Conservation (phyloP, 2,113 vertebrate genomes). For the Sylvicapra grimmia region DNA sequence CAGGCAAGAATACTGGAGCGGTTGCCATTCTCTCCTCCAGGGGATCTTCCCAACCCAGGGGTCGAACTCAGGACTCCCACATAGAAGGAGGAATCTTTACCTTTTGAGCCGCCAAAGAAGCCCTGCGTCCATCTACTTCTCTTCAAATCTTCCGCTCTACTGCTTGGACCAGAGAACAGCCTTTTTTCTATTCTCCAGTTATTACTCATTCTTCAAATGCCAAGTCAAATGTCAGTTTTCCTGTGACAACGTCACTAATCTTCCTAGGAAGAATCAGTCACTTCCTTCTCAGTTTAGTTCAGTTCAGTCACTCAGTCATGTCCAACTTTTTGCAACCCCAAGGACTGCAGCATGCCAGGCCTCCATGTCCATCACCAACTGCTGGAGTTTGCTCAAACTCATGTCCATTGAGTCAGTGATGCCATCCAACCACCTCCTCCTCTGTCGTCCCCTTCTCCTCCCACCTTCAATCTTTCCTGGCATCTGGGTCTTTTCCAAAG, state of each 20-base stretch:
- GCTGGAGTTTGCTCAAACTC: not conserved
- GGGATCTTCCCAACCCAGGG: not conserved
- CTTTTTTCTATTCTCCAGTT: not conserved
- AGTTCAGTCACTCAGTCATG: accelerated
- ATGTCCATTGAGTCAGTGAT: not conserved
- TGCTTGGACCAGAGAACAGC: not conserved
- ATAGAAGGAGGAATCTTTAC: not conserved
- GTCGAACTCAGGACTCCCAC: not conserved
- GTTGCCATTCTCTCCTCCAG: not conserved
- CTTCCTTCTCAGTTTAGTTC: not conserved
- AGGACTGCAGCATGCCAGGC: accelerated
- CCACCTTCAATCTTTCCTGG: not conserved
- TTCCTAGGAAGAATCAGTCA: not conserved
- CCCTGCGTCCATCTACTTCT: not conserved
- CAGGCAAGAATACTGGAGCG: not conserved
- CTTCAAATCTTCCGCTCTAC: not conserved
- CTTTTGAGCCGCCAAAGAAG: not conserved
- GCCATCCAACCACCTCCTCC: not conserved
- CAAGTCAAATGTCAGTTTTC: not conserved
- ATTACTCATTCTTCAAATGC: not conserved
- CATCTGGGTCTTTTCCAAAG: not conserved
- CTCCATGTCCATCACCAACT: not conserved
- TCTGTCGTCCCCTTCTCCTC: not conserved
- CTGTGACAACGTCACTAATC: not conserved
- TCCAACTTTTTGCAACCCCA: not conserved